A percentile compares a stretch with the other conserved stretches of the same genome.
Conservation (phyloP, 2,888 invertebrate species). For the Parnassius orleans region DNA sequence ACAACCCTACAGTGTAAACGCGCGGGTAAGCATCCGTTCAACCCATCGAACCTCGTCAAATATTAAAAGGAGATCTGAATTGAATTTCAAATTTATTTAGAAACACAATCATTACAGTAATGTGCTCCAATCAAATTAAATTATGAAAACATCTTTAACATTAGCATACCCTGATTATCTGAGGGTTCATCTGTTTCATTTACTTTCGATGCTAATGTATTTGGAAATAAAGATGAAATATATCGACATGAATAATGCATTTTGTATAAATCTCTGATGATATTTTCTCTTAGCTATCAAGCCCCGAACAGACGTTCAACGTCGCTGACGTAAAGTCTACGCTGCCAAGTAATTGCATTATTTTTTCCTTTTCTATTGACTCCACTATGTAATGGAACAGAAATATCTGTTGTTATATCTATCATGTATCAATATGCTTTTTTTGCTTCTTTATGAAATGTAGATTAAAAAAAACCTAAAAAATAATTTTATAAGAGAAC, state of each 20-base stretch:
- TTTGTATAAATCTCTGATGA: slow-evolving; percentile 12
- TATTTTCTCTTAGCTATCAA: slow-evolving; percentile 11
- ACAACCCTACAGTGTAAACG: slow-evolving; percentile 45
- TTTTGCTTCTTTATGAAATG: too few species aligned
- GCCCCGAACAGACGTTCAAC: not conserved
- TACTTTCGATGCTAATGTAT: slow-evolving; percentile 27
- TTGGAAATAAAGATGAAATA: slow-evolving; percentile 26
- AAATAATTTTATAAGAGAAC: too few species aligned
- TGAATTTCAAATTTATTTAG: slow-evolving; percentile 52
- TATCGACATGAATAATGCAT: slow-evolving; percentile 27
- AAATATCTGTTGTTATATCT: too few species aligned
- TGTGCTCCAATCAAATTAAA: slow-evolving; percentile 20
- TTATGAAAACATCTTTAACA: slow-evolving; percentile 17
- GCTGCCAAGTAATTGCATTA: slow-evolving; percentile 13
- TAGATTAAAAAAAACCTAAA: too few species aligned
- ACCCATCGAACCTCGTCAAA: slow-evolving; percentile 59
- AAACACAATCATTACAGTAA: slow-evolving; percentile 26
- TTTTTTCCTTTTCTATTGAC: slow-evolving; percentile 3
- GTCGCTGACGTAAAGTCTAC: not conserved
- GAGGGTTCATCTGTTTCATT: slow-evolving; percentile 13
- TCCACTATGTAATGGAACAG: not conserved
- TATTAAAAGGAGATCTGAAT: slow-evolving; percentile 61
- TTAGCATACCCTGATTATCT: slow-evolving; percentile 22
- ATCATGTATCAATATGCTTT: too few species aligned
- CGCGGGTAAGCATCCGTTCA: slow-evolving; percentile 50